Evolutionary conservation across 2,888 invertebrate genomes (phyloP), one percentile per base, ranked within the genome.

Genomic region (Drosophila anomalata): DNA sequence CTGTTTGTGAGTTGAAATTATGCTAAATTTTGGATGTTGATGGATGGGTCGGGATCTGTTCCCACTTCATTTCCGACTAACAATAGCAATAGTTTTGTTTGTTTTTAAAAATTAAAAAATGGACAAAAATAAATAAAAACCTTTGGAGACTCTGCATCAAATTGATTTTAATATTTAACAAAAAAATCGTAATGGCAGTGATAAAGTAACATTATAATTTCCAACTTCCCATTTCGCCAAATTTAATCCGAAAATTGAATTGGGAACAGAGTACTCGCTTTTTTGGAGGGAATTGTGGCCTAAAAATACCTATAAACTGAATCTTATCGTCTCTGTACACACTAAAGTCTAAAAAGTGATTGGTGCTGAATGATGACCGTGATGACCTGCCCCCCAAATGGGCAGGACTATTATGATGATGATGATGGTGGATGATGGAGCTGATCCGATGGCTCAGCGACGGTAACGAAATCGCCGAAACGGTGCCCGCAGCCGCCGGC

Each of bases 391-490:
- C 22, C 22, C 22, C 22, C 22, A 24, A 17, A 17, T 24, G 22
- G 22, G 3, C 4, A 24, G 22, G 22, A 24, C 60, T 60, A 59
- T 61, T 33, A 31, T 33, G 53, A 59, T 67, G 61, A 52, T 69
- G 44, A 29, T 48, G 31, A 47, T 71, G 59, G 47, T 60, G 26
- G 22, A 9, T 42, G 50, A 14, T 11, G 48, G 36, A 36, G 50
- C 29, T 75, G 63, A 59, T 70, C 74, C 86, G 31, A 33, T 11
- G 33, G 14, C 7, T 89, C 88, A 91, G 79, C 90, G 90, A 53
- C 90, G 90, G 75, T 90, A 91, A 42, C 90, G 91, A 79, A 90
- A 91, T 55, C 90, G 90, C 47, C 91, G 82, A 70, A 91, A 91
- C 11, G 90, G 90, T 50, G 90, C 88, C 11, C 91, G 78, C 41